A percentile compares a stretch with the other conserved stretches of the same genome.
phyloP scores from a whole-genome alignment of 2,888 invertebrate genomes.

The Drosophila hamatofila region DNA sequence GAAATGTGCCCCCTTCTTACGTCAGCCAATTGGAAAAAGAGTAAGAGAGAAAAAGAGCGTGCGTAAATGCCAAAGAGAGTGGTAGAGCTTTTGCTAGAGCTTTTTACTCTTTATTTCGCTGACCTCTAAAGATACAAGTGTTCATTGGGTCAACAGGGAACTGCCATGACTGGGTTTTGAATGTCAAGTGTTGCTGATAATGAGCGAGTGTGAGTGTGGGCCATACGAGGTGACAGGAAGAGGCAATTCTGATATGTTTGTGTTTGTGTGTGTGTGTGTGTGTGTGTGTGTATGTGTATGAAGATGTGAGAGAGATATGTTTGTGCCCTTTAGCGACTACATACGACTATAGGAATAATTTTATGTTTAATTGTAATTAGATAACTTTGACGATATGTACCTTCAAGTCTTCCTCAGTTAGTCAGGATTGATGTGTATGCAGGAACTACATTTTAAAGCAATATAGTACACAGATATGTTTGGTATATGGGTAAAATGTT shows the following conservation, averaged over 20 bases:
- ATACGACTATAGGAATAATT: constrained; percentile 46
- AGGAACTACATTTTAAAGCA: constrained; percentile 66
- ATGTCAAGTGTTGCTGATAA: constrained; percentile 34
- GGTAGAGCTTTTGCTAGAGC: constrained; percentile 34
- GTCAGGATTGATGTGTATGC: constrained; percentile 81
- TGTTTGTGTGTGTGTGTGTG: neutral
- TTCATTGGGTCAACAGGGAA: constrained; percentile 34
- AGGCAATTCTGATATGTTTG: neutral
- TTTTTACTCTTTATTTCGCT: constrained; percentile 28
- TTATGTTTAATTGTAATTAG: constrained; percentile 46
- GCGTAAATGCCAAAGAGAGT: neutral
- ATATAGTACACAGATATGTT: constrained; percentile 53
- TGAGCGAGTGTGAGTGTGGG: constrained; percentile 6
- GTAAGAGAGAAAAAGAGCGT: neutral
- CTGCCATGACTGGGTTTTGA: constrained; percentile 33
- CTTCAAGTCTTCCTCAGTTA: constrained; percentile 84
- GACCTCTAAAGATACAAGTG: constrained; percentile 19
- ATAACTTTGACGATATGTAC: constrained; percentile 74
- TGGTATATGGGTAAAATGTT: constrained; percentile 28
- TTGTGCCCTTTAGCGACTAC: constrained; percentile 57
- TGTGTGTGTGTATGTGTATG: no score
- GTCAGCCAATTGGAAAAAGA: constrained; percentile 38
- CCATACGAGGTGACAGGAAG: constrained; percentile 5
- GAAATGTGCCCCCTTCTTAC: constrained; percentile 47
- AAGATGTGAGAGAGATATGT: constrained; percentile 16